Evolutionary conservation across 2,888 invertebrate genomes (phyloP).

Genomic region (Catocala nupta): DNA sequence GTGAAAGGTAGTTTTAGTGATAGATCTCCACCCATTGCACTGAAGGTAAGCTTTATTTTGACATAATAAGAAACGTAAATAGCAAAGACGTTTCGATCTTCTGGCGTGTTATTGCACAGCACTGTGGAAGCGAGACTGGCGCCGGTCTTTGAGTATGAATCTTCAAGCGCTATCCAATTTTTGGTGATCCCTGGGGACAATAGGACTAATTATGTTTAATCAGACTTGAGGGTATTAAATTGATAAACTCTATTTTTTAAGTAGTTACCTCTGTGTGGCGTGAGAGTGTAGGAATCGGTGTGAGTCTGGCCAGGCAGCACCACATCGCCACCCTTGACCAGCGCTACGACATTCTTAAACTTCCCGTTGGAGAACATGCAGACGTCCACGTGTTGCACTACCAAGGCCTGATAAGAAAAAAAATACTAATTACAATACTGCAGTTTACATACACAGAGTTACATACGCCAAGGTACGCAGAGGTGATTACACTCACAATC

Average conservation of each 20-base stretch:
- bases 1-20: conserved; percentile 94
- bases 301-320: conserved; percentile 89
- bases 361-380: conserved; percentile 98
- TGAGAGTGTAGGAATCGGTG: conserved; percentile 89
- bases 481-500: no score
- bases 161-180: conserved; percentile 97
- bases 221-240: no score
- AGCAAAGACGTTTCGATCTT: conserved; percentile 95
- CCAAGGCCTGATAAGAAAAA: conserved; percentile 88
- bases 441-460: not conserved
- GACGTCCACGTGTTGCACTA: conserved; percentile 96
- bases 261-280: conserved; percentile 88
- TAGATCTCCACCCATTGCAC: conserved; percentile 93
- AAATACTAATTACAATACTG: not conserved
- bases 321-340: conserved; percentile 87
- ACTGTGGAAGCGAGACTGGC: conserved; percentile 89
- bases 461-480: no score
- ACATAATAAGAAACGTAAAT: conserved; percentile 97
- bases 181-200: conserved; percentile 90
- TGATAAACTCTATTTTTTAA: no score
- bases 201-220: not conserved
- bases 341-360: conserved; percentile 96
- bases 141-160: conserved; percentile 91
- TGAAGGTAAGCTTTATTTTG: conserved; percentile 93
- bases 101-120: conserved; percentile 86